These are phyloP conservation scores for Carcina quercana DNA, from an alignment of 2,888 invertebrate species.

Conservation along the genomic window DNA sequence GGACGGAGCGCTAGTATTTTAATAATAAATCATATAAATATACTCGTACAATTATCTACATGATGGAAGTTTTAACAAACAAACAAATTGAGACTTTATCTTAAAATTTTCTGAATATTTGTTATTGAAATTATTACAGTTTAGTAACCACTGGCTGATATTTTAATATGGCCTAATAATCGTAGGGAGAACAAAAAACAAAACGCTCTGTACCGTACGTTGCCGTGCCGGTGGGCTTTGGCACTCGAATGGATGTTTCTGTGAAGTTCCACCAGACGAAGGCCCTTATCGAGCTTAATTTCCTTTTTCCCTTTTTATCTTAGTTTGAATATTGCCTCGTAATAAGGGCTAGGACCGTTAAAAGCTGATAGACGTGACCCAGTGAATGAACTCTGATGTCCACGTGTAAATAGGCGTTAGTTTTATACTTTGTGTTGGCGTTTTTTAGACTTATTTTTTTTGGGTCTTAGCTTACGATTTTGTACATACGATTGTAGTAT, in stretches of 20 bases:
- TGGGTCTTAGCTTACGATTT: background rate
- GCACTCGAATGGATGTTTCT: constrained; percentile 62
- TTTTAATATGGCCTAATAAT: constrained; percentile 72
- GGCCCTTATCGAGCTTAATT: constrained; percentile 49
- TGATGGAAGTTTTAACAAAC: too few relatives aligned
- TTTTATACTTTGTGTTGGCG: too few relatives aligned
- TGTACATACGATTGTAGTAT: too few relatives aligned
- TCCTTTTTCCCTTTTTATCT: constrained; percentile 56
- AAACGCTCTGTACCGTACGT: constrained; percentile 43
- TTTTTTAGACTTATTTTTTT: background rate
- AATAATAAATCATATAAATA: too few relatives aligned
- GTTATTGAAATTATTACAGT: constrained; percentile 24
- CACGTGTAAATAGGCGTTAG: constrained; percentile 33
- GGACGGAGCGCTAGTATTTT: too few relatives aligned
- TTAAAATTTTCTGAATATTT: too few relatives aligned
- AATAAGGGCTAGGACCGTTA: constrained; percentile 59
- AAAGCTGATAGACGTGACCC: constrained; percentile 36
- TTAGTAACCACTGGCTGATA: constrained; percentile 45
- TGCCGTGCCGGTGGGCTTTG: constrained; percentile 70
- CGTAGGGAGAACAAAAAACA: constrained; percentile 54
- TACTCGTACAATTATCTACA: too few relatives aligned
- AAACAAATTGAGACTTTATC: too few relatives aligned
- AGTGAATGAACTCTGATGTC: constrained; percentile 50
- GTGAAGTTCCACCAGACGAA: constrained; percentile 27
- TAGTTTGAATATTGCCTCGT: constrained; percentile 60